Evolutionary conservation across 2,797 vertebrate genomes (phyloP).

Genomic region (Neosilurus mollespiculum): DNA sequence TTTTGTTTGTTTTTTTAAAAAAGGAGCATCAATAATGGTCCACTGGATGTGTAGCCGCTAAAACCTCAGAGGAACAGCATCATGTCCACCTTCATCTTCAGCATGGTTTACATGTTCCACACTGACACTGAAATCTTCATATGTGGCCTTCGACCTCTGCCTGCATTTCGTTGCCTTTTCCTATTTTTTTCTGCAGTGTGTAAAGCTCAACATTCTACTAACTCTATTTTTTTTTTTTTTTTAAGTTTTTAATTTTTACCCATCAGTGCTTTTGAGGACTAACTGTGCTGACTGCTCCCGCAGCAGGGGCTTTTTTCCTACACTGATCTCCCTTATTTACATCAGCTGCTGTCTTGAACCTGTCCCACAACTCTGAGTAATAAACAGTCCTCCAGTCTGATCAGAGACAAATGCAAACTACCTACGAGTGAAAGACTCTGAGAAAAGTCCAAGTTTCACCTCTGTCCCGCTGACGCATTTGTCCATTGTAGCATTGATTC

Average conservation of each 20-base stretch:
- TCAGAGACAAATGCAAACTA: slow-evolving; percentile 50
- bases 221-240: neutral
- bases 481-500: slow-evolving; percentile 36
- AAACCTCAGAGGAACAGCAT: slow-evolving; percentile 39
- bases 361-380: slow-evolving; percentile 43
- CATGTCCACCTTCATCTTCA: slow-evolving; percentile 46
- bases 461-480: slow-evolving; percentile 42
- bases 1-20: neutral
- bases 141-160: slow-evolving; percentile 56
- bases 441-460: slow-evolving; percentile 12
- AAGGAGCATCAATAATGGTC: slow-evolving; percentile 46
- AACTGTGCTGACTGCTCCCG: slow-evolving; percentile 27
- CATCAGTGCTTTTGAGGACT: slow-evolving; percentile 48
- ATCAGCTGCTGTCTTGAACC: slow-evolving; percentile 50
- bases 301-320: slow-evolving; percentile 20
- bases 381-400: slow-evolving; percentile 20
- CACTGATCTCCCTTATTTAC: slow-evolving; percentile 52
- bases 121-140: slow-evolving; percentile 55
- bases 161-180: slow-evolving; percentile 54
- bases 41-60: slow-evolving; percentile 48
- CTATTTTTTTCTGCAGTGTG: slow-evolving; percentile 18
- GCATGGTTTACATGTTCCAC: slow-evolving; percentile 55
- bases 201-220: slow-evolving; percentile 40
- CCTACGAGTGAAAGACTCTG: slow-evolving; percentile 45
- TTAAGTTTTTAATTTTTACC: slow-evolving; percentile 39